Evolutionary conservation across 2,888 invertebrate species (phyloP).

Genomic region (Mimachlamys varia): DNA sequence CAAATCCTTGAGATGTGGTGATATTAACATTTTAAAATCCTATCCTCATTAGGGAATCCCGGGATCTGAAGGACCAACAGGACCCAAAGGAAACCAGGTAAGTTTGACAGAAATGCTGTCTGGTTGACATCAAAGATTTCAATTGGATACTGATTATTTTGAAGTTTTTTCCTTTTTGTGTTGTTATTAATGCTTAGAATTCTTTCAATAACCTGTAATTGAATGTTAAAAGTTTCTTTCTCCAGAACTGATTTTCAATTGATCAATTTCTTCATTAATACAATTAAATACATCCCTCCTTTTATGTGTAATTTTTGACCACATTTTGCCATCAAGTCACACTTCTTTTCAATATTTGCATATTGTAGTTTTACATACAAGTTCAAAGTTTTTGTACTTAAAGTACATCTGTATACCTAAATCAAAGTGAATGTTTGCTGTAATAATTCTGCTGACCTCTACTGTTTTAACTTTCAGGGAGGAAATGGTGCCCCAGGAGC

Average conservation of each 20-base stretch:
- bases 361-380: not conserved
- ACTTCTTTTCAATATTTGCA: not conserved
- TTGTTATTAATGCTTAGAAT: no score
- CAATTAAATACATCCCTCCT: no score
- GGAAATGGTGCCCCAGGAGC: slow-evolving; percentile 89
- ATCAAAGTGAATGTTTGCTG: not conserved
- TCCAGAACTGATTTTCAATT: no score
- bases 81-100: slow-evolving; percentile 88
- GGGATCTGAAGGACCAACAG: slow-evolving; percentile 89
- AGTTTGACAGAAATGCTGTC: slow-evolving; percentile 39
- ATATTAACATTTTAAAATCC: no score
- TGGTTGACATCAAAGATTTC: no score
- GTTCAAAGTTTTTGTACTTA: not conserved
- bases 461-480: slow-evolving; percentile 82
- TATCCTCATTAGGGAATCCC: slow-evolving; percentile 85
- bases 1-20: not conserved
- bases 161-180: no score
- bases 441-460: not conserved
- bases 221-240: not conserved
- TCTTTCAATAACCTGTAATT: not conserved
- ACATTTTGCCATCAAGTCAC: not conserved
- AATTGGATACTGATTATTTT: no score
- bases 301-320: not conserved
- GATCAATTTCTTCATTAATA: no score
- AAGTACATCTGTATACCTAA: not conserved